These are phyloP conservation scores for Lymantria monacha DNA, from an alignment of 2,888 invertebrate species.

Conservation along the genomic window DNA sequence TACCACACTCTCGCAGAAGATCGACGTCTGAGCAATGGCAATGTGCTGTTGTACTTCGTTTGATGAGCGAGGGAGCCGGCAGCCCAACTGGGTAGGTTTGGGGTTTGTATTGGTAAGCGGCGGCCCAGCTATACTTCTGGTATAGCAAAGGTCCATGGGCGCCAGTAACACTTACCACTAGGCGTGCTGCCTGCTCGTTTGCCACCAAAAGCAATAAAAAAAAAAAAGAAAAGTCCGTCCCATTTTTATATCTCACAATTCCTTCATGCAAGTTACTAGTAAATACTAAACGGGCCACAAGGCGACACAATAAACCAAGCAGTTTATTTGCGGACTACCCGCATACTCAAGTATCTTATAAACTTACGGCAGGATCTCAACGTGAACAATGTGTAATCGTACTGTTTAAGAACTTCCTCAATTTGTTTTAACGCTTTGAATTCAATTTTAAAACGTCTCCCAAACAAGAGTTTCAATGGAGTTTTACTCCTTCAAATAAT, in stretches of 20 bases:
- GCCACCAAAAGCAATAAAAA: too few relatives aligned
- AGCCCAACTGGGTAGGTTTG: too few relatives aligned
- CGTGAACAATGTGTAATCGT: slow-evolving; percentile 25
- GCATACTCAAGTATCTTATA: slow-evolving; percentile 20
- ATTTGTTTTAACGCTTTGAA: slow-evolving; percentile 11
- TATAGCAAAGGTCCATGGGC: too few relatives aligned
- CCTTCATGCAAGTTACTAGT: slow-evolving; percentile 14
- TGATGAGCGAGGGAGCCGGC: too few relatives aligned
- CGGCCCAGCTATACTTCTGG: too few relatives aligned
- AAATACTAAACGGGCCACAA: slow-evolving; percentile 9
- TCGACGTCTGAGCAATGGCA: too few relatives aligned
- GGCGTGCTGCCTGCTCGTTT: too few relatives aligned
- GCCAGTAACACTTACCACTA: too few relatives aligned
- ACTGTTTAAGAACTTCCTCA: slow-evolving; percentile 20
- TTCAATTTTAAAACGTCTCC: neutral
- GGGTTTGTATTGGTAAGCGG: too few relatives aligned
- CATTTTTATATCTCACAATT: neutral
- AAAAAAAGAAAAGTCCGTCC: too few relatives aligned
- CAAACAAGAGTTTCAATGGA: neutral
- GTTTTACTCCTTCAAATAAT: neutral
- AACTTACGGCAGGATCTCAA: slow-evolving; percentile 23
- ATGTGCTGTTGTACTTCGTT: too few relatives aligned
- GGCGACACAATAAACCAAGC: slow-evolving; percentile 27
- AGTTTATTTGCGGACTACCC: slow-evolving; percentile 30
- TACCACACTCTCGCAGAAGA: too few relatives aligned